Evolutionary conservation across 1,140 invertebrate genomes (phyloP).

Genomic region (Choristoneura fumiferana): DNA sequence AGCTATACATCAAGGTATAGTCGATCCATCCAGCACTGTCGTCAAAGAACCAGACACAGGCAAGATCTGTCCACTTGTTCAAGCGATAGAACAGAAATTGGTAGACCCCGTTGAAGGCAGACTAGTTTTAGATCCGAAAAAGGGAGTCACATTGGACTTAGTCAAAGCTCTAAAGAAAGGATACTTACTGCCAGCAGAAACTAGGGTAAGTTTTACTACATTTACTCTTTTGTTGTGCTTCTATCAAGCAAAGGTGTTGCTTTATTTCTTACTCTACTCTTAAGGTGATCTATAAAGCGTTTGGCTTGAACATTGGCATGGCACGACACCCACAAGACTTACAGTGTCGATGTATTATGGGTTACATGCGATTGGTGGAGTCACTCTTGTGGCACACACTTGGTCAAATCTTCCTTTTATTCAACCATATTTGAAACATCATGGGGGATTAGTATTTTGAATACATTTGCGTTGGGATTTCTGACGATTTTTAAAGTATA

Average conservation of each 20-base stretch:
- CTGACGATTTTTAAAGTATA: background rate
- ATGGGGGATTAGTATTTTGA: background rate
- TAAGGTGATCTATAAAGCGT: slow-evolving; percentile 68
- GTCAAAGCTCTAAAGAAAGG: slow-evolving; percentile 92
- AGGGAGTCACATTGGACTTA: slow-evolving; percentile 85
- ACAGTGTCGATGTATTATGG: slow-evolving; percentile 43
- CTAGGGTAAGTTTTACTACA: slow-evolving; percentile 88
- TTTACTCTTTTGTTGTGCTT: slow-evolving; percentile 54
- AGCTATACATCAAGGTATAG: slow-evolving; percentile 86
- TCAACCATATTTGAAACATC: background rate
- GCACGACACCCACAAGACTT: slow-evolving; percentile 60
- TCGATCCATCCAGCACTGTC: slow-evolving; percentile 91
- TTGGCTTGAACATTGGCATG: slow-evolving; percentile 73
- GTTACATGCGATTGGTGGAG: slow-evolving; percentile 40
- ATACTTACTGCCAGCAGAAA: slow-evolving; percentile 92
- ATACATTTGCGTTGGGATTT: background rate
- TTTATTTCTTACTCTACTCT: slow-evolving; percentile 60
- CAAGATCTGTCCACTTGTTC: slow-evolving; percentile 86
- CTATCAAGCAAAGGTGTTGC: slow-evolving; percentile 70
- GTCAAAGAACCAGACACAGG: slow-evolving; percentile 89
- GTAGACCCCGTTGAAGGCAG: slow-evolving; percentile 87
- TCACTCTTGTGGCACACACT: slow-evolving; percentile 47
- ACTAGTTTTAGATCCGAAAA: slow-evolving; percentile 82
- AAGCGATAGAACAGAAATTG: slow-evolving; percentile 87
- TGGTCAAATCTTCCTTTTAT: slow-evolving; percentile 16